Evolutionary conservation across 2,113 vertebrate species (phyloP).

Genomic region (Mobula birostris): DNA sequence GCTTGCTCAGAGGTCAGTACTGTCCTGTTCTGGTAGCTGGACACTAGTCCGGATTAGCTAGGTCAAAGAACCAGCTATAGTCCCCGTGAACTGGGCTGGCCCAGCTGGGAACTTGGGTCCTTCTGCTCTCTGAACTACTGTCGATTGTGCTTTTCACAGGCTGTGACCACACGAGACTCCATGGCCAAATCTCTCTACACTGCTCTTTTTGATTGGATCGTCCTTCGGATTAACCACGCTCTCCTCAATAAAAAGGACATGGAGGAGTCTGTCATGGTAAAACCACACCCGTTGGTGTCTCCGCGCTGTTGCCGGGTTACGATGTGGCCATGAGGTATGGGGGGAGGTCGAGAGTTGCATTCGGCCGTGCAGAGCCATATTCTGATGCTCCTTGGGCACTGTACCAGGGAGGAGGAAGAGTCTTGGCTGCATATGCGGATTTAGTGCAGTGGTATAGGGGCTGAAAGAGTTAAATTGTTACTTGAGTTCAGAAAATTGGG

Average conservation of each 20-base stretch:
- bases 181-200: conserved; percentile 99
- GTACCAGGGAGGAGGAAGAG: not conserved
- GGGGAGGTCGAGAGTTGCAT: not conserved
- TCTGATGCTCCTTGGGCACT: not conserved
- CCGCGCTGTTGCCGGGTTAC: not conserved
- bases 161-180: conserved; percentile 88
- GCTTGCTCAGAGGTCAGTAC: not conserved
- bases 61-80: too few species aligned
- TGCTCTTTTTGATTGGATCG: conserved; percentile 97
- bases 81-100: not conserved
- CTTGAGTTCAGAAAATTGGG: not conserved
- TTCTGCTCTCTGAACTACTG: not conserved
- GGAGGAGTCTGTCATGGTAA: conserved; percentile 85
- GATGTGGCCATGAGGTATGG: not conserved
- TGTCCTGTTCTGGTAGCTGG: too few species aligned
- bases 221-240: conserved; percentile 92
- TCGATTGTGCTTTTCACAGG: conserved; percentile 55
- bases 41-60: too few species aligned
- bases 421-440: not conserved
- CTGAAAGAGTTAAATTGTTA: not conserved
- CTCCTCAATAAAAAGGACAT: conserved; percentile 96
- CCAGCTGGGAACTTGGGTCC: too few species aligned
- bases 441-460: too few species aligned
- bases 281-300: not conserved
- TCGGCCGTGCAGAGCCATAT: not conserved